Evolutionary conservation across 1,140 invertebrate species (phyloP).

Genomic region (Streblospio benedicti): DNA sequence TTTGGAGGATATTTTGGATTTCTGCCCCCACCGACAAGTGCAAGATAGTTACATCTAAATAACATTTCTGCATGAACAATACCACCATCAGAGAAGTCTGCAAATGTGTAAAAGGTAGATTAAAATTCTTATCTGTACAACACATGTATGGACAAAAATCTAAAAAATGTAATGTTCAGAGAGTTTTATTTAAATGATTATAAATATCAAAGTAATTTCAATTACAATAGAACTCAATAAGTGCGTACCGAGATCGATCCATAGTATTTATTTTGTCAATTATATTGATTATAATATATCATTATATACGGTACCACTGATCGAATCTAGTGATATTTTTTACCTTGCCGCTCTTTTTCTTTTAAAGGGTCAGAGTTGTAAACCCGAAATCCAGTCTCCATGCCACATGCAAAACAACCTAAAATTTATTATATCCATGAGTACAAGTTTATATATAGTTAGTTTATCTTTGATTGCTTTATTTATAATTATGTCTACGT

Average conservation of each 20-base stretch:
- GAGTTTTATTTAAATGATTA: neutral
- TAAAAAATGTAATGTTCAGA: neutral
- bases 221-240: neutral
- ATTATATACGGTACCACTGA: too few species aligned
- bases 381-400: constrained; percentile 92
- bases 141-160: neutral
- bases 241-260: too few species aligned
- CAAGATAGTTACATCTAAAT: constrained; percentile 94
- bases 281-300: too few species aligned
- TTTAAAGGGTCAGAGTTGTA: constrained; percentile 95
- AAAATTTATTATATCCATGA: constrained; percentile 44
- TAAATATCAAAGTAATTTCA: neutral
- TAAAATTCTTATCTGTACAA: neutral
- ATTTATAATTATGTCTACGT: too few species aligned
- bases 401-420: constrained; percentile 97
- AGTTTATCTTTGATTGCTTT: too few species aligned
- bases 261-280: too few species aligned
- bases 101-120: constrained; percentile 16
- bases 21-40: constrained; percentile 84
- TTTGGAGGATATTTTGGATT: constrained; percentile 86
- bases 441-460: too few species aligned
- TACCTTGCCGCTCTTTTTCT: constrained; percentile 84
- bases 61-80: constrained; percentile 94
- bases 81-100: constrained; percentile 61
- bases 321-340: too few species aligned